Base-by-base conservation (phyloP, 2,888 invertebrate genomes). In the Idaea straminata region DNA sequence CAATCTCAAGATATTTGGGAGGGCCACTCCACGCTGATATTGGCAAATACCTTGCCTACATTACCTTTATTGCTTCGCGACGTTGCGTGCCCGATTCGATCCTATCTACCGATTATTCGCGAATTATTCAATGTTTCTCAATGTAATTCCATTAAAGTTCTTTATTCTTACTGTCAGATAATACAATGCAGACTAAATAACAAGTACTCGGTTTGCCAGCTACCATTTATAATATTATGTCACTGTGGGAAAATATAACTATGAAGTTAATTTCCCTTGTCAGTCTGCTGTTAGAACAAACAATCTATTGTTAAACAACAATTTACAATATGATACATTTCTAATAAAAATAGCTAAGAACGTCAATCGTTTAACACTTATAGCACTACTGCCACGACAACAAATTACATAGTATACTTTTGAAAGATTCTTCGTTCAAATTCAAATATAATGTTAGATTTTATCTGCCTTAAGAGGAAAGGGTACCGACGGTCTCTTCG, bases 31-130 rank as follows among this genome's bases (percentile, higher is more conserved):
- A 86, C 86, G 82, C 80, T 84, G 86, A 90, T 92, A 92, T 92
- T 91, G 92, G 89, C 90, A 90, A 91, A 92, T 92, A 90, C 90
- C 88, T 89, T 85, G 89, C 87, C 87, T 90, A 90, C 89, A 91
- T 91, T 91, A 92, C 91, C 91, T 91, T 92, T 91, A 92, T 91
- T 91, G 90, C 83, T 77, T 86, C 85, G 85, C 86, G 89, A 89
- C 87, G 81, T 86, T 86, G 86, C 86, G 86, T 85, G 85, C 84
- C 83, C 83, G 82, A 81, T 83, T 84, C 85, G 86, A 89, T 89
- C 85, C 77, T 85, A 88, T 88, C 86, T 84, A 74, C 66, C 81
- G 83, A 88, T 89, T 86, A 88, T 87, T 86, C 81, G 81, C 81
- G 83, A 84, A 85, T 86, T 85, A 85, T 86, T 86, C 86, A 86